These are phyloP conservation scores for Istiophorus platypterus DNA, from an alignment of 2,113 vertebrate species.

Conservation along the genomic window DNA sequence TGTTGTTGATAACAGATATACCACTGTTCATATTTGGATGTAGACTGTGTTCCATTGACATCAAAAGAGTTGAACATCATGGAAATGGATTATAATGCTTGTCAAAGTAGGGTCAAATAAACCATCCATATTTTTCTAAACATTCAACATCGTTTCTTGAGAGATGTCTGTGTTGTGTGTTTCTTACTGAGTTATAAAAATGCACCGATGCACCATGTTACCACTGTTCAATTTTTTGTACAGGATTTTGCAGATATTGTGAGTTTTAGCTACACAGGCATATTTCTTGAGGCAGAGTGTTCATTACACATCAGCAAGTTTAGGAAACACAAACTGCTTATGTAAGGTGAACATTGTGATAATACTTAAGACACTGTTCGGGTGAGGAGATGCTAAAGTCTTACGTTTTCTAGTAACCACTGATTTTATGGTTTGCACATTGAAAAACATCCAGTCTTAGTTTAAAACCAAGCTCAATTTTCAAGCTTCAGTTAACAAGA, in stretches of 20 bases:
- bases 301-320: background rate
- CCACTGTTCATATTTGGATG: constrained; percentile 83
- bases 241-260: background rate
- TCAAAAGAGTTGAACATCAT: constrained; percentile 70
- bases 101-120: constrained; percentile 85
- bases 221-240: background rate
- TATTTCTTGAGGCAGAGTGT: too few relatives aligned
- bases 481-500: too few relatives aligned
- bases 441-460: too few relatives aligned
- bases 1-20: constrained; percentile 74
- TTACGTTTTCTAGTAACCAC: too few relatives aligned
- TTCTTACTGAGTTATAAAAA: constrained; percentile 2
- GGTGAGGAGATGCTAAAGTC: too few relatives aligned
- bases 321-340: background rate
- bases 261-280: background rate
- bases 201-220: background rate
- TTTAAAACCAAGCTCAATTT: too few relatives aligned
- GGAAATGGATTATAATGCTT: constrained; percentile 78
- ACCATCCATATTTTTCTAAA: constrained; percentile 87
- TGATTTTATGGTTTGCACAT: background rate
- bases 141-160: constrained; percentile 46
- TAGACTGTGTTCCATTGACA: constrained; percentile 83
- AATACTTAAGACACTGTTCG: too few relatives aligned
- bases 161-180: constrained; percentile 45
- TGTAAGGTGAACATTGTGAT: background rate